Conservation (phyloP, 2,888 invertebrate species). For the Xylota sylvarum region DNA sequence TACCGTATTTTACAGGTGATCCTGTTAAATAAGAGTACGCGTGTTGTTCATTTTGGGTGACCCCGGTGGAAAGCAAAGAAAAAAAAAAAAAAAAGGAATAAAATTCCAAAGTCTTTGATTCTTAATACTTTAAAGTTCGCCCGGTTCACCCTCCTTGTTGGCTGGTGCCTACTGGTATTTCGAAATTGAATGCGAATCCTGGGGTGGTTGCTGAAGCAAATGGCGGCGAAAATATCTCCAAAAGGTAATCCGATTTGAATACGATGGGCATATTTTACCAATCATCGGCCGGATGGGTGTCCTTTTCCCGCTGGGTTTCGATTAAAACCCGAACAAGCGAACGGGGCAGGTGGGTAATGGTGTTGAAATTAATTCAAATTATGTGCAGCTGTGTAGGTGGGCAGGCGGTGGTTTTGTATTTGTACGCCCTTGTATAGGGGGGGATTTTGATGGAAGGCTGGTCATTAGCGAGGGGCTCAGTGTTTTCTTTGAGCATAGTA, state of each 20-base stretch:
- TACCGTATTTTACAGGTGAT: constrained; percentile 54
- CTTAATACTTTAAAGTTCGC: constrained; percentile 46
- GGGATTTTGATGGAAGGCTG: constrained; percentile 15
- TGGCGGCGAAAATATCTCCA: constrained; percentile 35
- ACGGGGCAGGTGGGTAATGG: constrained; percentile 41
- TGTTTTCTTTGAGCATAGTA: constrained; percentile 57
- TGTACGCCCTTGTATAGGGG: not conserved
- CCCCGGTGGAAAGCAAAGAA: not conserved
- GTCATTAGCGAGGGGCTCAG: constrained; percentile 47
- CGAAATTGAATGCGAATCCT: constrained; percentile 37
- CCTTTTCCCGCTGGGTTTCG: constrained; percentile 11
- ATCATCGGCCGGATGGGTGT: constrained; percentile 25
- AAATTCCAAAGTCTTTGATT: constrained; percentile 55
- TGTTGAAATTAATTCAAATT: constrained; percentile 72
- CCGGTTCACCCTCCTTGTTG: not conserved
- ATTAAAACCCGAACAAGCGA: constrained; percentile 30
- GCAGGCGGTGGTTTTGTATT: not conserved
- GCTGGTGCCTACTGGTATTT: constrained; percentile 6
- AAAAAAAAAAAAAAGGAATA: constrained; percentile 21
- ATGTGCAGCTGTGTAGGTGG: constrained; percentile 45
- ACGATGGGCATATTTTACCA: constrained; percentile 48
- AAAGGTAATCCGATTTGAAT: constrained; percentile 43
- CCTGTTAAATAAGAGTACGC: constrained; percentile 49
- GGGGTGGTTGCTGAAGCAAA: not conserved
- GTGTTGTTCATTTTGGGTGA: constrained; percentile 37